Evolutionary conservation across 2,797 vertebrate species (phyloP).

Genomic region (Onychomys arenicola): DNA sequence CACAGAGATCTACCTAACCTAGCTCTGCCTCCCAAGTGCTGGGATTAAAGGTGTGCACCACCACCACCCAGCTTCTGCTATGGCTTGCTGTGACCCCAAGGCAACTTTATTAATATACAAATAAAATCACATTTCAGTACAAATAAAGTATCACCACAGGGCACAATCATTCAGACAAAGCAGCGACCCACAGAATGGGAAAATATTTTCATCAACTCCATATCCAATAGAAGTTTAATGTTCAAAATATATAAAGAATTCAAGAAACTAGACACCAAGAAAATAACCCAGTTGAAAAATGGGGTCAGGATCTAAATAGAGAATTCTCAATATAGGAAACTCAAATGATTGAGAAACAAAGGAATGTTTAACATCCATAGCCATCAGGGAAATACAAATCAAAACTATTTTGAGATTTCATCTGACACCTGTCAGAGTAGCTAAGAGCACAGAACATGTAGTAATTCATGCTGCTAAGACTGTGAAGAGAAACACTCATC

Average conservation of each 20-base stretch:
- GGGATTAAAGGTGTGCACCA: too few species aligned
- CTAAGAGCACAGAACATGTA: not conserved
- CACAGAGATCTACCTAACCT: too few species aligned
- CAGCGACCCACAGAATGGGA: not conserved
- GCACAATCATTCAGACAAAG: not conserved
- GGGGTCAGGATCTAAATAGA: not conserved
- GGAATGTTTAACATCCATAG: not conserved
- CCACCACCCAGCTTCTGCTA: too few species aligned
- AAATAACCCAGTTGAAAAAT: not conserved
- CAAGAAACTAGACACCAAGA: not conserved
- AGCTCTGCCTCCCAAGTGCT: too few species aligned
- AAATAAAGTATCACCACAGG: too few species aligned
- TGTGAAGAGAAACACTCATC: not conserved
- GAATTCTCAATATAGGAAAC: not conserved
- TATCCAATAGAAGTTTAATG: not conserved
- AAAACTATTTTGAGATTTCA: not conserved
- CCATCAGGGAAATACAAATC: not conserved
- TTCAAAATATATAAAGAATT: not conserved
- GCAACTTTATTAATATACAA: too few species aligned
- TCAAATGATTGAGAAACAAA: not conserved
- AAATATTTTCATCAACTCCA: not conserved
- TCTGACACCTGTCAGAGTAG: not conserved
- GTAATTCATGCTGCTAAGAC: not conserved
- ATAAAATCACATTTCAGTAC: too few species aligned
- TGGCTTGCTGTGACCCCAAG: too few species aligned